These are phyloP conservation scores for Leptoclinus maculatus DNA, from an alignment of 2,797 vertebrate genomes.

Conservation along the genomic window DNA sequence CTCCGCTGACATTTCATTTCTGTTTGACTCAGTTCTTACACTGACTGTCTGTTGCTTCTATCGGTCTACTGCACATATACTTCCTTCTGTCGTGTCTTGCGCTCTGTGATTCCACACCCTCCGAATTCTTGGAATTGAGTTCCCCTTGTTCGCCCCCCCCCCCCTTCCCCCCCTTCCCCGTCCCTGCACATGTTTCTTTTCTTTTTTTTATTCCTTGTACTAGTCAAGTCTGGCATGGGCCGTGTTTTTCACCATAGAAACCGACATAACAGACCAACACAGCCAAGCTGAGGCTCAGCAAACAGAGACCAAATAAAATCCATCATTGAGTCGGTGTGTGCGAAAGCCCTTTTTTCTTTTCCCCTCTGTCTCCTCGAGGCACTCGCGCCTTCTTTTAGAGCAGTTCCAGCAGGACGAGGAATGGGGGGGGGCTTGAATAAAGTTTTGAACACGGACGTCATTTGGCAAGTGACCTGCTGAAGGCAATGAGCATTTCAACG, in stretches of 20 bases:
- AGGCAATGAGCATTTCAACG: constrained; percentile 42
- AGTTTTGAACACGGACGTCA: constrained; percentile 70
- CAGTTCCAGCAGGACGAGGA: constrained; percentile 51
- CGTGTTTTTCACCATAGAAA: constrained; percentile 94
- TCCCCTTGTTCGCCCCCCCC: constrained; percentile 67
- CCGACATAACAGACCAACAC: constrained; percentile 91
- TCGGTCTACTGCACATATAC: constrained; percentile 36
- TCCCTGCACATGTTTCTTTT: constrained; percentile 66
- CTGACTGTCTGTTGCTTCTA: constrained; percentile 38
- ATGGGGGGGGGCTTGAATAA: constrained; percentile 33
- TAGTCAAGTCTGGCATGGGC: constrained; percentile 84
- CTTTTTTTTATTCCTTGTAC: constrained; percentile 74
- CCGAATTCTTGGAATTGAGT: constrained; percentile 81
- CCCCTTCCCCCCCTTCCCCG: constrained; percentile 24
- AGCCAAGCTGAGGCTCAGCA: constrained; percentile 86
- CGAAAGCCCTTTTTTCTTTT: constrained; percentile 39
- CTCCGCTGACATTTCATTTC: constrained; percentile 9
- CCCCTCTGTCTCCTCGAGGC: constrained; percentile 40
- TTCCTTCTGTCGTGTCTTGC: constrained; percentile 58
- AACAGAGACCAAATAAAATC: constrained; percentile 86
- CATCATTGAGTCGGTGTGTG: constrained; percentile 75
- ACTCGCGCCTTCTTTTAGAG: constrained; percentile 62
- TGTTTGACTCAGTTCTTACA: neutral
- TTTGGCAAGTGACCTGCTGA: constrained; percentile 38
- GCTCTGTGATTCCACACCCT: constrained; percentile 78